Evolutionary conservation across 2,888 invertebrate species (phyloP).

Genomic region (Lasius platythorax): DNA sequence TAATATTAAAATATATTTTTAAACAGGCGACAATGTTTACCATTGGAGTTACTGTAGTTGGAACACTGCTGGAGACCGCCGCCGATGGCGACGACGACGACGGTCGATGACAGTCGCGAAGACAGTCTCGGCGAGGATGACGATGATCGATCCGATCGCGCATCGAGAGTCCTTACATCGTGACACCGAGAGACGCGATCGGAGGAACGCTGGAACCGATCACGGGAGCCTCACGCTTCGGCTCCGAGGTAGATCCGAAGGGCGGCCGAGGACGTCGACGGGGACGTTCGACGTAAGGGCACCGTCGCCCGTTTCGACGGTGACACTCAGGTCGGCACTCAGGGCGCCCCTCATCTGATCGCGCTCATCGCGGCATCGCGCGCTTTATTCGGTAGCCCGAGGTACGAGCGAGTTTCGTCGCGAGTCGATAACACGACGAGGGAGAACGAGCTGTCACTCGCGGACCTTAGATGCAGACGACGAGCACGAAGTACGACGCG

Average conservation of each 20-base stretch:
- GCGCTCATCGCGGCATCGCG: slow-evolving; percentile 37
- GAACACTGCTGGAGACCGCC: background rate
- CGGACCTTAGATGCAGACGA: slow-evolving; percentile 74
- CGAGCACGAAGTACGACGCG: slow-evolving; percentile 50
- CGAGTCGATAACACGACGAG: background rate
- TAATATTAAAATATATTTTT: background rate
- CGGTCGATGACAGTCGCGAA: background rate
- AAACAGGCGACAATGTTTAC: background rate
- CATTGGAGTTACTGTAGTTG: background rate
- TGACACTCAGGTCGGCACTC: background rate
- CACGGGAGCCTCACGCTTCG: background rate
- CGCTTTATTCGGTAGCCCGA: background rate
- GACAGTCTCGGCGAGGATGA: background rate
- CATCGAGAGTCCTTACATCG: slow-evolving; percentile 10
- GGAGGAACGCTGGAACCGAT: background rate
- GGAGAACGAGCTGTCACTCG: slow-evolving; percentile 72
- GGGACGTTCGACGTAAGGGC: slow-evolving; percentile 29
- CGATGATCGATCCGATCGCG: slow-evolving; percentile 12
- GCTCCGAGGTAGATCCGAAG: background rate
- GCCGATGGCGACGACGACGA: background rate
- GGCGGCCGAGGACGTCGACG: slow-evolving; percentile 2
- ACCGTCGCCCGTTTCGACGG: slow-evolving; percentile 12
- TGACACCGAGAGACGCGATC: background rate
- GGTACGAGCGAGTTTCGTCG: background rate
- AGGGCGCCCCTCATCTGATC: background rate